A percentile compares a stretch with the other conserved stretches of the same genome.
These are phyloP conservation scores for Drosophila takahashii DNA, from an alignment of 1,140 invertebrate species.

Conservation along the genomic window DNA sequence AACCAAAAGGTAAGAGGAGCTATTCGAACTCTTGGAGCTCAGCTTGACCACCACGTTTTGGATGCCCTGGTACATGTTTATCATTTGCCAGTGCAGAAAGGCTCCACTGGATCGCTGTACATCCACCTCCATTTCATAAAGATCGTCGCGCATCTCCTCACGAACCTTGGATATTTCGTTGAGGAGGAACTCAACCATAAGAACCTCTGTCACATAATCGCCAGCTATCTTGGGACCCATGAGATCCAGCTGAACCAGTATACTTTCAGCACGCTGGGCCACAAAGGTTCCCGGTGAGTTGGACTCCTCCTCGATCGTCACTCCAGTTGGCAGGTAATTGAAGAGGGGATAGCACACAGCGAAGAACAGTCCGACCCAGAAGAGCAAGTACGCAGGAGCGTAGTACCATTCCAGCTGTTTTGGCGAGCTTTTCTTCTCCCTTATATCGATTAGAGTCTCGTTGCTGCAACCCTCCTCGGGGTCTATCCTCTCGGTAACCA, in stretches of 20 bases:
- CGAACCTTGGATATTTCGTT: conserved; percentile 68
- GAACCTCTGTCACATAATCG: conserved; percentile 88
- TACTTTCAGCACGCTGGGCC: conserved; percentile 65
- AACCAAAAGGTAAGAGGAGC: conserved; percentile 88
- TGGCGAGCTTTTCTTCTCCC: neutral
- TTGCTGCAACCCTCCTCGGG: conserved; percentile 1
- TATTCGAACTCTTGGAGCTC: conserved; percentile 85
- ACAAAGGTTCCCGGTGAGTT: conserved; percentile 57
- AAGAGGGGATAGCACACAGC: conserved; percentile 67
- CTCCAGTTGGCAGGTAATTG: conserved; percentile 53
- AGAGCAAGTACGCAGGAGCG: conserved; percentile 59
- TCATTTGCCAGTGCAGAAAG: conserved; percentile 92
- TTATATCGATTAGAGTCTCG: conserved; percentile 6
- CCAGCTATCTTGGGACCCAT: conserved; percentile 89
- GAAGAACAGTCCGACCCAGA: conserved; percentile 72
- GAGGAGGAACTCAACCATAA: conserved; percentile 86
- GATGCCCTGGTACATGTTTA: conserved; percentile 89
- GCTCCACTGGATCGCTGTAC: conserved; percentile 88
- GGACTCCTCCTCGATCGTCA: conserved; percentile 57
- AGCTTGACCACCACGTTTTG: conserved; percentile 93
- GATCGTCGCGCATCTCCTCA: conserved; percentile 43
- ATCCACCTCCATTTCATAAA: conserved; percentile 70
- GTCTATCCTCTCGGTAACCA: neutral
- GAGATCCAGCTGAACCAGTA: conserved; percentile 88
- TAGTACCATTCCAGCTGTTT: conserved; percentile 72